A percentile compares a stretch with the other conserved stretches of the same genome.
Conservation (phyloP, 2,113 vertebrate species). For the Cyprinodon brontotheroides region DNA sequence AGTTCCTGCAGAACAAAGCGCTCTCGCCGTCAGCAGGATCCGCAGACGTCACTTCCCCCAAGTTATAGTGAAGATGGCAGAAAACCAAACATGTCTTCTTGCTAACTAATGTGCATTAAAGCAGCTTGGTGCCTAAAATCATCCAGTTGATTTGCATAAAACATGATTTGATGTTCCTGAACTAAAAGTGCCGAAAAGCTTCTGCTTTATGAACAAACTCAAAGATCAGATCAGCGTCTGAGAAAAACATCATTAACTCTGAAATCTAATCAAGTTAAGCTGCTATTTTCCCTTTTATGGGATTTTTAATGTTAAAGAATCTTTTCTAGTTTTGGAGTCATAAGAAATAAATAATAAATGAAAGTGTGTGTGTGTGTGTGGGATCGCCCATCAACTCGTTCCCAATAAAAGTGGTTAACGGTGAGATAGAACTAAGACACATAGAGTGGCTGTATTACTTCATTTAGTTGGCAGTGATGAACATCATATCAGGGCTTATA, state of each 20-base stretch:
- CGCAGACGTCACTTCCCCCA: slow-evolving; percentile 9
- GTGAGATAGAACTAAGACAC: too few species aligned
- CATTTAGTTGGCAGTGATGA: too few species aligned
- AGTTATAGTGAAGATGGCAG: slow-evolving; percentile 43
- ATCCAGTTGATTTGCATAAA: background rate
- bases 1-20: slow-evolving; percentile 58
- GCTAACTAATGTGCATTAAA: background rate
- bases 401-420: background rate
- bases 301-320: too few species aligned
- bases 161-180: background rate
- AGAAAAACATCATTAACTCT: too few species aligned
- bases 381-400: too few species aligned
- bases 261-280: too few species aligned
- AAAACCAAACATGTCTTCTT: background rate
- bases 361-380: too few species aligned
- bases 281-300: too few species aligned
- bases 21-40: background rate
- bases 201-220: background rate
- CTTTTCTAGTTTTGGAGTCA: too few species aligned
- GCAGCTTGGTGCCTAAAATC: background rate
- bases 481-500: too few species aligned
- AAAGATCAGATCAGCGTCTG: background rate
- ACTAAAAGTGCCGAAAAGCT: background rate
- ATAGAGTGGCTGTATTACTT: too few species aligned
- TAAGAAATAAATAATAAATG: too few species aligned